Percentiles rank a stretch among this genome's conserved stretches.
Conservation (phyloP, 2,797 vertebrate genomes). For the Pseudomugil tenellus region DNA sequence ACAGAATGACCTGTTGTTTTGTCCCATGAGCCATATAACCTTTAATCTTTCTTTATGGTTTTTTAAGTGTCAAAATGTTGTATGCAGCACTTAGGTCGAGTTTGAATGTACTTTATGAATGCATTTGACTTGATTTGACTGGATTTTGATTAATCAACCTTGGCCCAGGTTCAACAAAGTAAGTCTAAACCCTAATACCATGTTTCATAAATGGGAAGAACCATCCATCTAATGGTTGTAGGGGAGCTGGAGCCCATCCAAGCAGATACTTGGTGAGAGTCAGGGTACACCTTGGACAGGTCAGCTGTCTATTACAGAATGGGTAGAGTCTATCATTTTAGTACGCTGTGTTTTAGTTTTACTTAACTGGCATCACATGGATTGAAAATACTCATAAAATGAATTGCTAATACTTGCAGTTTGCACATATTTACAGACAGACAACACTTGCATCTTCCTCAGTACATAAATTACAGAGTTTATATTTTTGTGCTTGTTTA, state of each 20-base stretch:
- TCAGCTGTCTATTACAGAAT: neutral
- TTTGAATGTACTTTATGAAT: neutral
- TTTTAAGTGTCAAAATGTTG: neutral
- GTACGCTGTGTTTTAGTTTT: neutral
- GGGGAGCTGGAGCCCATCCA: no score
- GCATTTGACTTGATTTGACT: neutral
- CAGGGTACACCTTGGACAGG: neutral
- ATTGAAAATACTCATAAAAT: neutral
- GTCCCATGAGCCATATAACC: neutral
- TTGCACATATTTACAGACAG: neutral
- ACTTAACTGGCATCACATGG: neutral
- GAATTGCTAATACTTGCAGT: neutral
- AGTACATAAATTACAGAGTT: neutral
- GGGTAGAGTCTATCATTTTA: neutral
- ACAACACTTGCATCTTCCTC: neutral
- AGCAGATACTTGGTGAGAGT: neutral
- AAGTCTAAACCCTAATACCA: neutral
- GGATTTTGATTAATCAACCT: neutral
- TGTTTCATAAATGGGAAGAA: neutral
- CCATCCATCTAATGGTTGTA: no score
- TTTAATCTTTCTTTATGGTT: neutral
- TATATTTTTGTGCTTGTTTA: neutral
- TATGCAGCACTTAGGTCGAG: neutral
- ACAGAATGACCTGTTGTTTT: neutral
- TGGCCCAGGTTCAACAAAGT: neutral